Base-by-base conservation (phyloP, 2,113 vertebrate species). In the Tachysurus fulvidraco region DNA sequence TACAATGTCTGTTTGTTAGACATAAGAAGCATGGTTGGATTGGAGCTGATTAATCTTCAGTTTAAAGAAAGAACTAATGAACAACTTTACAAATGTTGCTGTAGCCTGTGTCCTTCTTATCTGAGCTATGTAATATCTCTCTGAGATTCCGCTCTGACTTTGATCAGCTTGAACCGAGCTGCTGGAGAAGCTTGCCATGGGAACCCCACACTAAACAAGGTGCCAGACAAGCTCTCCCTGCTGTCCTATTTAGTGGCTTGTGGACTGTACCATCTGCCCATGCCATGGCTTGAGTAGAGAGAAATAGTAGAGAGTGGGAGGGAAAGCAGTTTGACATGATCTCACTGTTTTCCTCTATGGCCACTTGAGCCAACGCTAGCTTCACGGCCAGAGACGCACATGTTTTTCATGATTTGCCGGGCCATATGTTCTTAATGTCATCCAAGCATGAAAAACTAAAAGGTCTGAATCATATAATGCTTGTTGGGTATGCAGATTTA, bases 261-360 rank as follows among this genome's bases (percentile, higher is more conserved):
- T 69, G 54, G 84, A 21, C 69, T 3, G 50, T 60, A 86, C 90
- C 92, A 92, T 93, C 92, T 92, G 88, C 81, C 85, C 23, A n/a
- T 79, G 55, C 13, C 23, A 65, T 21, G 62, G 30, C 41, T 54
- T 71, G 52, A 50, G 73, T 19, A 41, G 8, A 54, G 12, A n/a
- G 52, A 44, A 64, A 19, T 23, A 41, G 67, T 23, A 41, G 67
- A 36, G 64, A 50, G 89, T 86, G 88, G 80, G 87, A 90, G 86
- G n/a, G 64, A 65, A 52, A 69, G 62, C 12, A 80, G 14, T 54
- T 85, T 89, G 81, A 74, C 81, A 60, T 69, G 77, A 74, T 88
- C 50, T 83, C 60, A n/a, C 25, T 59, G 78, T 92, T 92, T 92
- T 92, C 81, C 90, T 91, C 92, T 91, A 93, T 88, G 81, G 87